A percentile compares a stretch with the other conserved stretches of the same genome.
Evolutionary conservation across 2,888 invertebrate genomes (phyloP).

Genomic region (Tipula vernalis): DNA sequence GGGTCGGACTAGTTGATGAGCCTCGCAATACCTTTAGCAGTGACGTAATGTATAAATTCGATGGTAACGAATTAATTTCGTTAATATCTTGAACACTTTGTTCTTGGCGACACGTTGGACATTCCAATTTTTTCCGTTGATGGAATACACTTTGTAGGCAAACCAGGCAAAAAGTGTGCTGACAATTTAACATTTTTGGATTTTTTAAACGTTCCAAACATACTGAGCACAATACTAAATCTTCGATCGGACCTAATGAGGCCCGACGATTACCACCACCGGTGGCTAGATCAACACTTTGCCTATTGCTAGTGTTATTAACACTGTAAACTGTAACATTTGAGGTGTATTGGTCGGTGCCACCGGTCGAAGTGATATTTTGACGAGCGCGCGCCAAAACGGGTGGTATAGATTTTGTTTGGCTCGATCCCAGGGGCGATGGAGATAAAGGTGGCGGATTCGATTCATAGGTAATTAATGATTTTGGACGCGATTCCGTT

Average conservation of each 20-base stretch:
- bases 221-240: constrained; percentile 46
- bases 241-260: constrained; percentile 39
- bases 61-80: constrained; percentile 45
- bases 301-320: not conserved
- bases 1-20: not conserved
- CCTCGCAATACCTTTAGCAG: constrained; percentile 40
- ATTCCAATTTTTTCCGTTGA: constrained; percentile 22
- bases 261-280: not conserved
- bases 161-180: constrained; percentile 50
- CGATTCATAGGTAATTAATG: not conserved
- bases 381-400: not conserved
- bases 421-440: not conserved
- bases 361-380: not conserved
- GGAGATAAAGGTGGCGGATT: not conserved
- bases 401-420: not conserved
- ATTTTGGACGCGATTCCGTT: not conserved
- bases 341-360: not conserved
- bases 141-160: constrained; percentile 27
- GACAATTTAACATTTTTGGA: constrained; percentile 52
- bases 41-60: constrained; percentile 53
- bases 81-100: constrained; percentile 37
- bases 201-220: constrained; percentile 44
- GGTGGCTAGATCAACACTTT: not conserved
- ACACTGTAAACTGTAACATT: not conserved
- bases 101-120: constrained; percentile 42